Base-by-base conservation (phyloP, 64 coral and sea anemone genomes). In the Montipora sp. region DNA sequence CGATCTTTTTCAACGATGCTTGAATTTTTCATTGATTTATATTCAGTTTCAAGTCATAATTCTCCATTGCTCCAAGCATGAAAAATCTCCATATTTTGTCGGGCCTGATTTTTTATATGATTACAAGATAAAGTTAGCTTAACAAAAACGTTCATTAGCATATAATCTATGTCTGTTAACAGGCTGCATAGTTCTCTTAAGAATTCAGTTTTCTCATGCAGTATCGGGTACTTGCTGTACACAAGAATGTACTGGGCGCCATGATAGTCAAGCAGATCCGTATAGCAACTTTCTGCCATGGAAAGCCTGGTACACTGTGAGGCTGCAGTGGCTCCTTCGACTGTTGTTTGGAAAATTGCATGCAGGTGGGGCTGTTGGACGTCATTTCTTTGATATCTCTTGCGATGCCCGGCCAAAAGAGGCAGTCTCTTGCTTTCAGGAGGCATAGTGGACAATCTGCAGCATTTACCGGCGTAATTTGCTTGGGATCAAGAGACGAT, bases 361-460 rank as follows among this genome's bases (percentile, higher is more conserved):
- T 78, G 50, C 84, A 87, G 19, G 88, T 89, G 23, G 46, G 1
- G 36, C 87, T 84, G 43, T 48, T 94, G 13, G 85, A 72, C 8
- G 85, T 82, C 66, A 94, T 19, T 9, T 88, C 84, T 57, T 89
- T 83, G 24, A 27, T 27, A 5, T 93, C 77, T 36, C 75, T 93
- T 45, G 92, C 77, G 5, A 94, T 94, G 13, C 92, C 78, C 23
- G 87, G 87, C 79, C 78, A 89, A 45, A 89, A 89, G 12, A 84
- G 18, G 72, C 87, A 83, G 20, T 81, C 77, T 75, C 80, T 89
- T n/a, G 92, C 92, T 24, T 73, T 81, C 49, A 94, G 69, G 58
- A 89, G 49, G 8, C 85, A 94, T 47, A 88, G 79, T 89, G 79
- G 0, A 87, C 86, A 51, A 89, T 86, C 51, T 94, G 80, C 24